phyloP scores from a whole-genome alignment of 2,888 invertebrate genomes.

The Caenorhabditis sp. region DNA sequence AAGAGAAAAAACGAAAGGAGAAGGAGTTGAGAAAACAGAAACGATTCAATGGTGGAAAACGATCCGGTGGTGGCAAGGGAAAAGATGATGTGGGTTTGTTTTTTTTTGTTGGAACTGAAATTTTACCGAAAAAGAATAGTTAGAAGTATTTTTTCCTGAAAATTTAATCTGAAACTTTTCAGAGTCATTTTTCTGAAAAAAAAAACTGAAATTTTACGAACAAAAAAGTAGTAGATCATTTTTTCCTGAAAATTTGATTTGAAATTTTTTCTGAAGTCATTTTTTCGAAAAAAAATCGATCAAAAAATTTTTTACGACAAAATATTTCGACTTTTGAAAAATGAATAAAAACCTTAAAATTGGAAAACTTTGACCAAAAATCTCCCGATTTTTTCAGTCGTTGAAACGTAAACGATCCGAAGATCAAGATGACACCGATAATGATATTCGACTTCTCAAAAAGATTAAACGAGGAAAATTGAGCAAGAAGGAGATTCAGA shows the following conservation, averaged over 20 bases:
- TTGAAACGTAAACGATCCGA: constrained; percentile 40
- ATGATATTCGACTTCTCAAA: constrained; percentile 72
- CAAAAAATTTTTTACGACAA: too few species aligned
- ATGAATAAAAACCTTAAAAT: too few species aligned
- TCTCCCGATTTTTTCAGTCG: neutral
- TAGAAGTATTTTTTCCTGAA: too few species aligned
- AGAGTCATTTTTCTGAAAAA: too few species aligned
- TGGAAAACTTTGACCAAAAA: neutral
- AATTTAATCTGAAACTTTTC: constrained; percentile 11
- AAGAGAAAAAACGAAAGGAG: constrained; percentile 41
- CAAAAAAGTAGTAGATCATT: too few species aligned
- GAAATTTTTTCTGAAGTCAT: too few species aligned
- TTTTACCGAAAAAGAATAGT: neutral
- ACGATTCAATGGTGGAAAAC: constrained; percentile 30
- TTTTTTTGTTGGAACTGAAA: neutral
- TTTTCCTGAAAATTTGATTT: too few species aligned
- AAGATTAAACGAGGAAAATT: constrained; percentile 73
- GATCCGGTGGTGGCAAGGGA: constrained; percentile 17
- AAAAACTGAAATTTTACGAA: too few species aligned
- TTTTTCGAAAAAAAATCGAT: too few species aligned
- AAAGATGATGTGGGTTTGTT: constrained; percentile 10
- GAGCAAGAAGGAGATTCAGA: constrained; percentile 68
- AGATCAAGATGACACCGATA: constrained; percentile 71
- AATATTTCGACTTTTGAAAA: too few species aligned
- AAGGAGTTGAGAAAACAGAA: constrained; percentile 43